phyloP scores from a whole-genome alignment of 2,113 vertebrate genomes.

The Cephalopterus ornatus region DNA sequence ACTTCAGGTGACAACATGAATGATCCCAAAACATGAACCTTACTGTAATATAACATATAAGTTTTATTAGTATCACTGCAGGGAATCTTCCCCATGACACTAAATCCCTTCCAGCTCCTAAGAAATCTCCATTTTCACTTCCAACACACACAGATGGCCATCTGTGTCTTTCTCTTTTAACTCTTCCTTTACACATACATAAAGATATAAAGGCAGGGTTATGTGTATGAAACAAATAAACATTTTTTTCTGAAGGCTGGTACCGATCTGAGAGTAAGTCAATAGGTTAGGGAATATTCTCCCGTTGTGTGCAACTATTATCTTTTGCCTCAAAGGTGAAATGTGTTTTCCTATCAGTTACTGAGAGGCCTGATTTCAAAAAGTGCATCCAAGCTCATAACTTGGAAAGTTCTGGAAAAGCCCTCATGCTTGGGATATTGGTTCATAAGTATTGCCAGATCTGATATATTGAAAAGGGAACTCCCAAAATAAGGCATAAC shows the following conservation, averaged over 20 bases:
- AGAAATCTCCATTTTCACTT: background rate
- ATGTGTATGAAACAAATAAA: background rate
- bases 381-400: background rate
- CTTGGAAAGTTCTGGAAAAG: background rate
- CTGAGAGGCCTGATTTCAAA: background rate
- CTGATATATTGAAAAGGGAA: background rate
- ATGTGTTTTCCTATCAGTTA: background rate
- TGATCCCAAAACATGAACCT: background rate
- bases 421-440: background rate
- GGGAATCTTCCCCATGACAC: background rate
- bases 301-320: background rate
- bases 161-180: background rate
- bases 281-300: background rate
- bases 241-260: background rate
- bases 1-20: background rate
- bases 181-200: background rate
- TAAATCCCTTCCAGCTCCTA: background rate
- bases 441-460: background rate
- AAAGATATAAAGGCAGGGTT: background rate
- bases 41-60: background rate
- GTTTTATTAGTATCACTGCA: background rate
- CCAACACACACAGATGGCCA: background rate
- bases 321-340: background rate
- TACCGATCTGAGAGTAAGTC: background rate
- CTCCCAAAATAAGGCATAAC: fast-evolving